phyloP scores from a whole-genome alignment of 2,888 invertebrate species.

The Ptychoptera contaminata region DNA sequence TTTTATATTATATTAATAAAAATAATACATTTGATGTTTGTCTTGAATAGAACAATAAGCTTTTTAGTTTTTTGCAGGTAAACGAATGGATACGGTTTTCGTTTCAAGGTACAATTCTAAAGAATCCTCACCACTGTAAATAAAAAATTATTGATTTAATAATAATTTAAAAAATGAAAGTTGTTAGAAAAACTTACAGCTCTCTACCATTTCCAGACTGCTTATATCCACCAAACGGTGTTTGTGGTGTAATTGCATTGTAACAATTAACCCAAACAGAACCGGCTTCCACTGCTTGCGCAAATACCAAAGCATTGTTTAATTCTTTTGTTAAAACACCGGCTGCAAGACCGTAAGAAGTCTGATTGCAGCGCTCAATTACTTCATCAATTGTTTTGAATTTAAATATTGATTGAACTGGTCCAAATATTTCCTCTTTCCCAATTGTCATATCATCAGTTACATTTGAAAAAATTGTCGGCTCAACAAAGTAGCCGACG shows the following conservation, averaged over 20 bases:
- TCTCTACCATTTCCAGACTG: conserved; percentile 77
- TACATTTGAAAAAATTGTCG: conserved; percentile 64
- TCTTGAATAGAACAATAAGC: too few species aligned
- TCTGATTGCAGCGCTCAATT: conserved; percentile 65
- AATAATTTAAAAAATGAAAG: too few species aligned
- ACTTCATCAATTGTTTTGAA: conserved; percentile 62
- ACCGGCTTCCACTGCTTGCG: conserved; percentile 60
- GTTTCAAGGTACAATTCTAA: conserved; percentile 61
- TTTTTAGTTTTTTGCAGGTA: conserved; percentile 14
- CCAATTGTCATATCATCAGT: conserved; percentile 63
- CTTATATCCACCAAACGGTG: conserved; percentile 82
- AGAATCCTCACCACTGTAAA: conserved; percentile 47
- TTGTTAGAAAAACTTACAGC: conserved; percentile 23
- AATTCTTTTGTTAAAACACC: conserved; percentile 68
- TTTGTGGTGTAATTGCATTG: conserved; percentile 38
- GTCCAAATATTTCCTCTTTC: conserved; percentile 71
- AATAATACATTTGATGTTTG: too few species aligned
- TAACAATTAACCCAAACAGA: conserved; percentile 56
- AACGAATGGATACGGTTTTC: conserved; percentile 53
- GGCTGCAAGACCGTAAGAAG: conserved; percentile 67
- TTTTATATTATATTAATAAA: too few species aligned
- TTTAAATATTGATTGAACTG: conserved; percentile 73
- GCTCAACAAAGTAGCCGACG: conserved; percentile 59
- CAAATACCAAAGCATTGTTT: conserved; percentile 56
- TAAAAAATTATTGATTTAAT: background rate